A percentile compares a stretch with the other conserved stretches of the same genome.
phyloP scores from a whole-genome alignment of 2,888 invertebrate genomes.

The Hermaeophaga mercurialis region DNA sequence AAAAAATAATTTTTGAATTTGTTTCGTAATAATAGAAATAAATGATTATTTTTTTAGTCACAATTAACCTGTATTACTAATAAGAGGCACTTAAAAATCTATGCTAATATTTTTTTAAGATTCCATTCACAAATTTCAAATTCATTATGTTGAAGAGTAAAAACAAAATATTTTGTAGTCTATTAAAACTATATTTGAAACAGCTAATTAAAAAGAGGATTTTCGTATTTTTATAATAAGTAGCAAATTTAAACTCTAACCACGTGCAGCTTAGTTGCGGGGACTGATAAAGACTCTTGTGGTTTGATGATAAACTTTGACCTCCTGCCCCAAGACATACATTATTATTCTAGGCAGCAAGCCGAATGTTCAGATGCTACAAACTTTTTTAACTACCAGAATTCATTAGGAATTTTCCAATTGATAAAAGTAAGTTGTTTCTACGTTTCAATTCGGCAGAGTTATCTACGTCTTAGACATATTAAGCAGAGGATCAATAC shows the following conservation, averaged over 20 bases:
- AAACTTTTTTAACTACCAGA: constrained; percentile 59
- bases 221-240: constrained; percentile 26
- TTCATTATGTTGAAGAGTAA: no score
- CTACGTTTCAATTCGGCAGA: constrained; percentile 58
- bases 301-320: constrained; percentile 49
- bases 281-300: constrained; percentile 30
- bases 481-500: constrained; percentile 50
- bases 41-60: no score
- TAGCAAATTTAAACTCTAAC: constrained; percentile 40
- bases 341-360: constrained; percentile 58
- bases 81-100: no score
- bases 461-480: constrained; percentile 54
- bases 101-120: no score
- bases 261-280: constrained; percentile 41
- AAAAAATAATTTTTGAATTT: no score
- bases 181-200: constrained; percentile 8
- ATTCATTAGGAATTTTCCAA: constrained; percentile 59
- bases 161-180: neutral
- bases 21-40: no score
- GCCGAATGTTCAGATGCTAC: constrained; percentile 56
- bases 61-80: no score
- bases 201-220: constrained; percentile 8
- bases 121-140: no score
- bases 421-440: constrained; percentile 58
- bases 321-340: constrained; percentile 50